Percentiles rank a stretch among this genome's conserved stretches.
These are phyloP conservation scores for Pteronura brasiliensis DNA, from an alignment of 2,113 vertebrate species.

Conservation along the genomic window DNA sequence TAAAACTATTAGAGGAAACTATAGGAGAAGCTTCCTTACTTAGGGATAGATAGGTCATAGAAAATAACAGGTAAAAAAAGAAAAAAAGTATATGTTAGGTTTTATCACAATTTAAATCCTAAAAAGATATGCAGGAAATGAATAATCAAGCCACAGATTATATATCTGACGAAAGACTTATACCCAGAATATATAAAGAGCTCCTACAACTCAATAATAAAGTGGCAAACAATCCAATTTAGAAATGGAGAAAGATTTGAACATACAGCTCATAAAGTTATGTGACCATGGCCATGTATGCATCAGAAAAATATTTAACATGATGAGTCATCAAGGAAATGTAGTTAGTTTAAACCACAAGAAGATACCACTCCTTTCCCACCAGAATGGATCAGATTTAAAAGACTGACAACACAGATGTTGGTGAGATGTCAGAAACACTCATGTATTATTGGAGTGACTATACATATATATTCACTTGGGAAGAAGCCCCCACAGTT, in stretches of 20 bases:
- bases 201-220: background rate
- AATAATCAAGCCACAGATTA: background rate
- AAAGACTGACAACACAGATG: background rate
- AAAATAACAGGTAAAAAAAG: background rate
- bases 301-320: background rate
- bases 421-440: background rate
- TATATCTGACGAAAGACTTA: background rate
- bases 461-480: background rate
- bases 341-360: background rate
- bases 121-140: background rate
- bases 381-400: background rate
- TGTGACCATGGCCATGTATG: background rate
- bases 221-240: background rate
- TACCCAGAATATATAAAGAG: background rate
- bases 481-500: background rate
- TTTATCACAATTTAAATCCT: background rate
- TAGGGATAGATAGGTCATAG: background rate
- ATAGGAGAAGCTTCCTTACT: background rate
- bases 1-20: background rate
- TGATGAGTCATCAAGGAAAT: background rate
- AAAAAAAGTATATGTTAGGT: background rate
- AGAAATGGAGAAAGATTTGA: background rate
- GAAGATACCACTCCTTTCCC: background rate
- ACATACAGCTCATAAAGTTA: background rate
- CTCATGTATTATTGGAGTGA: background rate